These are phyloP conservation scores for Margarornis squamiger DNA, from an alignment of 2,797 vertebrate genomes.

Conservation along the genomic window DNA sequence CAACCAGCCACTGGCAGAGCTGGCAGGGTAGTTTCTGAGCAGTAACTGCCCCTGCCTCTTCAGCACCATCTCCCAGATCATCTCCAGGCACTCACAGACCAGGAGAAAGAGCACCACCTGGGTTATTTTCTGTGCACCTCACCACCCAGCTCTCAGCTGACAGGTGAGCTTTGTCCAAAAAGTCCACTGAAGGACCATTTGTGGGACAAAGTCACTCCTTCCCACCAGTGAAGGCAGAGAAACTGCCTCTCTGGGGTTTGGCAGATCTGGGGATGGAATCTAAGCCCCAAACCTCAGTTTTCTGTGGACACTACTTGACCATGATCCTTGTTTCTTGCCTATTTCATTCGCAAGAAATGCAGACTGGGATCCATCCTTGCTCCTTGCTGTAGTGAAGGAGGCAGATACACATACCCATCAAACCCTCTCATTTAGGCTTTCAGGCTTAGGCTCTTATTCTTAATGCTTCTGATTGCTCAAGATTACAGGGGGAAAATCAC, in stretches of 20 bases:
- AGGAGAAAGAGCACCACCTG: neutral
- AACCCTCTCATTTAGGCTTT: constrained; percentile 55
- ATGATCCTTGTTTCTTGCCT: neutral
- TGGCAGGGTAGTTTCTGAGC: neutral
- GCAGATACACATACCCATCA: constrained; percentile 40
- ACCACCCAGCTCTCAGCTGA: neutral
- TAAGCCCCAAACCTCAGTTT: neutral
- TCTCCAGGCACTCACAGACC: neutral
- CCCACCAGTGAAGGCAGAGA: neutral
- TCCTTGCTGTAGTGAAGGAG: constrained; percentile 36
- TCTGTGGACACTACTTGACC: neutral
- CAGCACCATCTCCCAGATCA: neutral
- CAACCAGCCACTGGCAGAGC: neutral
- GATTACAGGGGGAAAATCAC: constrained; percentile 55
- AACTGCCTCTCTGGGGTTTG: neutral
- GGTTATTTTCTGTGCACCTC: neutral
- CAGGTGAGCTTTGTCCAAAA: no score
- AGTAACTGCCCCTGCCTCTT: neutral
- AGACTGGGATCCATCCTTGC: neutral
- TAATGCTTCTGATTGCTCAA: constrained; percentile 57
- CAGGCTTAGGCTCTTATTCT: constrained; percentile 58
- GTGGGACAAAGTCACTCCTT: neutral
- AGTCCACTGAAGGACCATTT: neutral
- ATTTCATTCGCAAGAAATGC: neutral
- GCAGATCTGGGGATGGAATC: neutral